Evolutionary conservation across 2,888 invertebrate genomes (phyloP).

Genomic region (Megaustenia siamemsis): DNA sequence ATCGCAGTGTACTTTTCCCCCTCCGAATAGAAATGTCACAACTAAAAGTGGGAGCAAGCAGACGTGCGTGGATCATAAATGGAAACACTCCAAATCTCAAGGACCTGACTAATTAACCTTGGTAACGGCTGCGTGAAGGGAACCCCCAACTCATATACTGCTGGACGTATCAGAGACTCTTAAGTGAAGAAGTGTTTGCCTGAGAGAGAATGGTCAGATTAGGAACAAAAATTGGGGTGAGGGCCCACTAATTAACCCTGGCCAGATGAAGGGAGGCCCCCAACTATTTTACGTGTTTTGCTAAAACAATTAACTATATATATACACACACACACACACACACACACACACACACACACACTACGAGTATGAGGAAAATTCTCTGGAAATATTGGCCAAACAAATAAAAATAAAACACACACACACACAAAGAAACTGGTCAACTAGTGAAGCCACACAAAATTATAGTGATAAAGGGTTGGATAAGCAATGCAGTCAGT

Average conservation of each 20-base stretch:
- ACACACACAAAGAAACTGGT: too few relatives aligned
- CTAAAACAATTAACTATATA: neutral
- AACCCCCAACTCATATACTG: neutral
- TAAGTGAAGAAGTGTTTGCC: neutral
- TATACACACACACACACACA: neutral
- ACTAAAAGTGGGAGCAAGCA: neutral
- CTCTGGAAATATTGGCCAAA: too few relatives aligned
- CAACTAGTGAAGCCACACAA: too few relatives aligned
- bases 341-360: neutral
- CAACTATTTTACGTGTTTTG: too few relatives aligned
- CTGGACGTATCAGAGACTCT: neutral
- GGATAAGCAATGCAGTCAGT: too few relatives aligned
- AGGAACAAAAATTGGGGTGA: neutral
- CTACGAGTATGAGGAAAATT: too few relatives aligned
- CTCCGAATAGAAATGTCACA: neutral
- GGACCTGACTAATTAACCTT: constrained; percentile 1
- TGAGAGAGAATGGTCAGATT: neutral
- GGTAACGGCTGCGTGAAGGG: neutral
- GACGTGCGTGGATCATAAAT: neutral
- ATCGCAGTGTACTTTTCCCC: too few relatives aligned
- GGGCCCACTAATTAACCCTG: too few relatives aligned
- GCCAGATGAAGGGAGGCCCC: too few relatives aligned
- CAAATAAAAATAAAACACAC: too few relatives aligned
- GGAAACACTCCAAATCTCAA: constrained; percentile 8
- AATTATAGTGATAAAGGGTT: too few relatives aligned